These are phyloP conservation scores for Hetaerina americana DNA, from an alignment of 1,140 invertebrate species.

Conservation along the genomic window DNA sequence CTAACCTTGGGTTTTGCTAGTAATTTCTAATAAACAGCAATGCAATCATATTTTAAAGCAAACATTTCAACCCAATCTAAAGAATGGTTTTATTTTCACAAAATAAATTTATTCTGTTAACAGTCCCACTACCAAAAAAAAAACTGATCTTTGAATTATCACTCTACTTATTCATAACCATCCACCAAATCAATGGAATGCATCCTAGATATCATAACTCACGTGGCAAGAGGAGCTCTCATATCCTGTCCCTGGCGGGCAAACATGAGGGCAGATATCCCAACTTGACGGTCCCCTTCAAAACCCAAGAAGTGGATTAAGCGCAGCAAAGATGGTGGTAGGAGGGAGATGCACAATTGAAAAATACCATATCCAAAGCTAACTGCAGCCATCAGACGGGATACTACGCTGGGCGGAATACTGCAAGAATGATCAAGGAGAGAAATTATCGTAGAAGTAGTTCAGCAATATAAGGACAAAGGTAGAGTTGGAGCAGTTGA, in stretches of 20 bases:
- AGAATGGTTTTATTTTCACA: too few species aligned
- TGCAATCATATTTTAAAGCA: too few species aligned
- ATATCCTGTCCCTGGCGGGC: constrained; percentile 50
- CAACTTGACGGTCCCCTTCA: constrained; percentile 46
- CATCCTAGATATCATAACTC: constrained; percentile 20
- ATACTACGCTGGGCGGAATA: constrained; percentile 35
- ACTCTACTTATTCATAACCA: constrained; percentile 1
- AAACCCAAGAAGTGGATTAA: constrained; percentile 59
- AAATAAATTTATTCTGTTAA: too few species aligned
- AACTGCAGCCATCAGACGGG: constrained; percentile 49
- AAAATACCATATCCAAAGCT: constrained; percentile 63
- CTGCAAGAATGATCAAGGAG: too few species aligned
- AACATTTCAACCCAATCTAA: too few species aligned
- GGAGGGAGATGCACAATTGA: constrained; percentile 52
- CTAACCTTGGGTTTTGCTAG: too few species aligned
- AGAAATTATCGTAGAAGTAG: too few species aligned
- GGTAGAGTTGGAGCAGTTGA: too few species aligned
- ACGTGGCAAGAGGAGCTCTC: constrained; percentile 57
- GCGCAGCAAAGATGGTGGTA: constrained; percentile 51
- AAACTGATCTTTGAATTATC: neutral
- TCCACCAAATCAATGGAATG: constrained; percentile 1
- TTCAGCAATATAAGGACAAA: too few species aligned
- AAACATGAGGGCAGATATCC: constrained; percentile 47
- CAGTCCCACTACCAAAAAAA: too few species aligned
- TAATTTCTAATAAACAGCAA: too few species aligned